These are phyloP conservation scores for Passer domesticus DNA, from an alignment of 2,113 vertebrate species.

Conservation along the genomic window DNA sequence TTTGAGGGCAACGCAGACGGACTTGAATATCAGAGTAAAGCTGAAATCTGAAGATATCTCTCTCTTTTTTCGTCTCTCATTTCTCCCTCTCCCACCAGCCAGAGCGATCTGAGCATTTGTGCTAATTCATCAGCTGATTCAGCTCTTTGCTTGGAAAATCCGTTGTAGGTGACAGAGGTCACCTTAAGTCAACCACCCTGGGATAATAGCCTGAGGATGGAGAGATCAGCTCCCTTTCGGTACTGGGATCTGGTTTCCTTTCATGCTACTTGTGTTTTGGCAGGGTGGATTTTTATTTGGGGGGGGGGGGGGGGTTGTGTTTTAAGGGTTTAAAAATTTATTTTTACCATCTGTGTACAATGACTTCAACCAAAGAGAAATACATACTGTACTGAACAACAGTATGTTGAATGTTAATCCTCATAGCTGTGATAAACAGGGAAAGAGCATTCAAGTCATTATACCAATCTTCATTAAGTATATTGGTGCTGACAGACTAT, in stretches of 20 bases:
- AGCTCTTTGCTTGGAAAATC: not conserved
- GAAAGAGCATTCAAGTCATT: not conserved
- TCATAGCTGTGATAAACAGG: not conserved
- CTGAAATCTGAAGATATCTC: not conserved
- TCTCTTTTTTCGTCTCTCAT: not conserved
- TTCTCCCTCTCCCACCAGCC: accelerated
- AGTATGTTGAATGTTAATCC: not conserved
- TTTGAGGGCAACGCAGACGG: not conserved
- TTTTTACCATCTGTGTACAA: not conserved
- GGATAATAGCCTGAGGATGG: not conserved
- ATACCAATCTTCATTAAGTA: not conserved
- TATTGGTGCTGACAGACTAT: not conserved
- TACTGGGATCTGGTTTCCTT: not conserved
- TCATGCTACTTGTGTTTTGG: not conserved
- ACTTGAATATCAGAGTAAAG: not conserved
- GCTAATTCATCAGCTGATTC: not conserved
- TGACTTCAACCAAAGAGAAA: not conserved
- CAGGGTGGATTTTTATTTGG: not conserved
- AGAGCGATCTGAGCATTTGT: not conserved
- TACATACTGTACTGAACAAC: not conserved
- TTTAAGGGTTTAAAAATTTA: not conserved
- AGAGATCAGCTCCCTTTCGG: not conserved
- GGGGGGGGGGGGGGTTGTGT: not conserved
- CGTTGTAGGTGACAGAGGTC: not conserved
- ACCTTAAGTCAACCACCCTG: not conserved